Evolutionary conservation across 2,888 invertebrate species (phyloP).

Genomic region (Osmoderma eremita): DNA sequence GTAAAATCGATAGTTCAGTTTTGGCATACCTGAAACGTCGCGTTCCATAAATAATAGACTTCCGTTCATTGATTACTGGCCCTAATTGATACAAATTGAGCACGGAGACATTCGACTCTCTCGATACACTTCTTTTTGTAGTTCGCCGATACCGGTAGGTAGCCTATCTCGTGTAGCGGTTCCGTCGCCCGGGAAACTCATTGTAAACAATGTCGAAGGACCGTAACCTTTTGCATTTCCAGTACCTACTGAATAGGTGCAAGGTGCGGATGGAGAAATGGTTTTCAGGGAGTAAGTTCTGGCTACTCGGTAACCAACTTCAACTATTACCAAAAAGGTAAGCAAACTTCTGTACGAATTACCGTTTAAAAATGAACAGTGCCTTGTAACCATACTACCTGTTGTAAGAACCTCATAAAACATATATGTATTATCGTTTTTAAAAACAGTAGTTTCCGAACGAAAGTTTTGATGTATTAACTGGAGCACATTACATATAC

Average conservation of each 20-base stretch:
- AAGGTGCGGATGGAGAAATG: slow-evolving; percentile 82
- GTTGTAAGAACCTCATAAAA: too few relatives aligned
- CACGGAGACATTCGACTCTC: slow-evolving; percentile 14
- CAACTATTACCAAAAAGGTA: slow-evolving; percentile 86
- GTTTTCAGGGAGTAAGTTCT: slow-evolving; percentile 90
- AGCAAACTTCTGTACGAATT: background rate
- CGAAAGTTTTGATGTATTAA: too few relatives aligned
- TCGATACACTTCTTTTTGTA: background rate
- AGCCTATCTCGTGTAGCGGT: slow-evolving; percentile 26
- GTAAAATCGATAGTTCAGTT: too few relatives aligned
- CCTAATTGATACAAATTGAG: slow-evolving; percentile 23
- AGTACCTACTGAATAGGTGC: slow-evolving; percentile 47
- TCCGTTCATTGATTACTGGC: slow-evolving; percentile 22
- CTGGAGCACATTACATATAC: too few relatives aligned
- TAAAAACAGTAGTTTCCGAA: too few relatives aligned
- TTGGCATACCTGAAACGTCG: background rate
- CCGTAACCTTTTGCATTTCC: slow-evolving; percentile 35
- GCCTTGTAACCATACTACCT: background rate
- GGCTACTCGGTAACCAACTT: slow-evolving; percentile 91
- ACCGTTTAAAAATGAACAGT: background rate
- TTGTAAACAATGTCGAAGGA: slow-evolving; percentile 40
- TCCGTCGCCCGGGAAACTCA: slow-evolving; percentile 40
- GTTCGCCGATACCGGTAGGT: background rate
- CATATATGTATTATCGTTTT: too few relatives aligned
- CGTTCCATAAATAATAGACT: slow-evolving; percentile 9